phyloP scores from a whole-genome alignment of 2,888 invertebrate species.

The Ophioninae sp. region DNA sequence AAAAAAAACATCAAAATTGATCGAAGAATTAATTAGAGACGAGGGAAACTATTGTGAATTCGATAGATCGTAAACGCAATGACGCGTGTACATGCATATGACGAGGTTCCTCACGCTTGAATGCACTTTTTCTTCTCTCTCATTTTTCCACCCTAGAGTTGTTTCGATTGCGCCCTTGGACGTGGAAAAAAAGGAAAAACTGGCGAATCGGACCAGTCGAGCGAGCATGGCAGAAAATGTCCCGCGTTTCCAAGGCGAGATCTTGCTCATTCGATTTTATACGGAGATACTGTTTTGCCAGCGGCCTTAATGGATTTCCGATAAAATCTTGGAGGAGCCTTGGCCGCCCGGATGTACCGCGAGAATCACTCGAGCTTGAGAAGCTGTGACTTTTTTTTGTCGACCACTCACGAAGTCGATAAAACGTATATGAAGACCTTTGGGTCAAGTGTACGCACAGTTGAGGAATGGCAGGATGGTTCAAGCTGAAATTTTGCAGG shows the following conservation, averaged over 20 bases:
- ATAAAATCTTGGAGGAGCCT: constrained; percentile 11
- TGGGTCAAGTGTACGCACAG: too few relatives aligned
- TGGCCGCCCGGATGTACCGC: neutral
- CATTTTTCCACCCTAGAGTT: neutral
- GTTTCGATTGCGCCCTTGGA: constrained; percentile 37
- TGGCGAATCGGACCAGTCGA: neutral
- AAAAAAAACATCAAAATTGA: too few relatives aligned
- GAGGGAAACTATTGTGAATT: too few relatives aligned
- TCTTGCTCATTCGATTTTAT: neutral
- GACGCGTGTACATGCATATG: too few relatives aligned
- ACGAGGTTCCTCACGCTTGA: too few relatives aligned
- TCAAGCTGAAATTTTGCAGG: too few relatives aligned
- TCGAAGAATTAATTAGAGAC: too few relatives aligned
- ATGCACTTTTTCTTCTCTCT: neutral
- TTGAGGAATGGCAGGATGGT: too few relatives aligned
- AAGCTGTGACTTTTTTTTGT: neutral
- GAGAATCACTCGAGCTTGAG: neutral
- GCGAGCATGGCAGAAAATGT: constrained; percentile 35
- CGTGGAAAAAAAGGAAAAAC: neutral
- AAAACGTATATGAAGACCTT: too few relatives aligned
- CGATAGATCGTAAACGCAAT: too few relatives aligned
- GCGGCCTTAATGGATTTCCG: constrained; percentile 16
- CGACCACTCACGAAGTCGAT: too few relatives aligned
- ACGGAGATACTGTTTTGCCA: neutral
- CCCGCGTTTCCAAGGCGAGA: constrained; percentile 14